phyloP scores from a whole-genome alignment of 2,113 vertebrate species.

The Sitta europaea region DNA sequence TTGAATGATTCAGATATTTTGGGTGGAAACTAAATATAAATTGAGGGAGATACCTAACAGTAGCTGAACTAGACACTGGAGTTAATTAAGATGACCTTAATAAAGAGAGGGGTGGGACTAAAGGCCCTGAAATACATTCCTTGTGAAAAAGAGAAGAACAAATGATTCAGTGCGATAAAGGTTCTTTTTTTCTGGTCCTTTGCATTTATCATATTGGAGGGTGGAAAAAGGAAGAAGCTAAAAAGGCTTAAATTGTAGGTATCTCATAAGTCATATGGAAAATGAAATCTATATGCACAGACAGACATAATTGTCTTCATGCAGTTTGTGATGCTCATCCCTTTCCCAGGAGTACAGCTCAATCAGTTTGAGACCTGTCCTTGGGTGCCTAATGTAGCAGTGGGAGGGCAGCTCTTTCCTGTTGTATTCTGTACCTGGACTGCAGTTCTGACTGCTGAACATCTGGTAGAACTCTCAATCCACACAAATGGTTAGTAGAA shows the following conservation, averaged over 20 bases:
- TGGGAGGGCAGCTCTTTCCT: neutral
- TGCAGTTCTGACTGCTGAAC: neutral
- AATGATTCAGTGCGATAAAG: neutral
- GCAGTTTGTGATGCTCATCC: neutral
- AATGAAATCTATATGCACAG: neutral
- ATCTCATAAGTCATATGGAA: neutral
- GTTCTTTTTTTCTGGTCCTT: neutral
- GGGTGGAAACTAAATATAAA: slow-evolving; percentile 37
- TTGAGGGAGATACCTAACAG: neutral
- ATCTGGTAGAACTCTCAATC: neutral
- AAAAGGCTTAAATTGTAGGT: neutral
- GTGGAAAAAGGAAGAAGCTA: neutral
- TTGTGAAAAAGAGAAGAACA: neutral
- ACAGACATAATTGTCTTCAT: neutral
- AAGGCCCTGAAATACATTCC: neutral
- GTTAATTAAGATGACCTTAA: slow-evolving; percentile 25
- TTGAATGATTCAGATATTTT: slow-evolving; percentile 45
- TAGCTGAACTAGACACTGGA: neutral
- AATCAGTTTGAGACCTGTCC: neutral
- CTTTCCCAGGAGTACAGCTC: neutral
- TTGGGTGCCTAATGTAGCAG: neutral
- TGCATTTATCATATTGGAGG: neutral
- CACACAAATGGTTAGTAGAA: neutral
- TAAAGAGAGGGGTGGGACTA: neutral
- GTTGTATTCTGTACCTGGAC: fast-evolving